These are phyloP conservation scores for Sebastes steindachneri DNA, from an alignment of 2,797 vertebrate species.

Conservation along the genomic window DNA sequence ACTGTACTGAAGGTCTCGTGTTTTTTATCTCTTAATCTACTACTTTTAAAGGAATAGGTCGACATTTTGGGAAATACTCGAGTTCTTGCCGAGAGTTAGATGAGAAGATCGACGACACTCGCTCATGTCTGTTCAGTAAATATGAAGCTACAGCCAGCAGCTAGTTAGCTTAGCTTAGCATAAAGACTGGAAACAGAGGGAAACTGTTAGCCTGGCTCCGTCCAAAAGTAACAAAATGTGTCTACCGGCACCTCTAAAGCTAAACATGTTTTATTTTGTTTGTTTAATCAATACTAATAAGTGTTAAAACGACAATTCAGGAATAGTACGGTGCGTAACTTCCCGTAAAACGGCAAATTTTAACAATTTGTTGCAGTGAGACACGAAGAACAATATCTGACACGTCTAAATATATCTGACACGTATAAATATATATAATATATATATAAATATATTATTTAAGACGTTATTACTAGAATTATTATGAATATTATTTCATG, in stretches of 20 bases:
- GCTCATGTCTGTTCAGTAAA: not conserved
- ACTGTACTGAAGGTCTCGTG: conserved; percentile 27
- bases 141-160: not conserved
- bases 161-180: conserved; percentile 1
- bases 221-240: not conserved
- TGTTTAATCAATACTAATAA: no score
- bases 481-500: no score
- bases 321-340: not conserved
- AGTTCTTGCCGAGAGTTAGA: not conserved
- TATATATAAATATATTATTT: no score
- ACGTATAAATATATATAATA: no score
- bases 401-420: no score
- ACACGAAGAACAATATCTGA: accelerated
- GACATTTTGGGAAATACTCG: not conserved
- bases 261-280: no score
- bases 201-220: not conserved
- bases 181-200: not conserved
- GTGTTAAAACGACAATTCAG: not conserved
- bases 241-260: not conserved
- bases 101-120: not conserved
- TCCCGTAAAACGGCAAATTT: not conserved
- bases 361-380: not conserved
- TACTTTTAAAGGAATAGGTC: conserved; percentile 19
- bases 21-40: conserved; percentile 1
- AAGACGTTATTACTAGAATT: no score